Base-by-base conservation (phyloP, 1,140 invertebrate species). In the Brachionus plicatilis region DNA sequence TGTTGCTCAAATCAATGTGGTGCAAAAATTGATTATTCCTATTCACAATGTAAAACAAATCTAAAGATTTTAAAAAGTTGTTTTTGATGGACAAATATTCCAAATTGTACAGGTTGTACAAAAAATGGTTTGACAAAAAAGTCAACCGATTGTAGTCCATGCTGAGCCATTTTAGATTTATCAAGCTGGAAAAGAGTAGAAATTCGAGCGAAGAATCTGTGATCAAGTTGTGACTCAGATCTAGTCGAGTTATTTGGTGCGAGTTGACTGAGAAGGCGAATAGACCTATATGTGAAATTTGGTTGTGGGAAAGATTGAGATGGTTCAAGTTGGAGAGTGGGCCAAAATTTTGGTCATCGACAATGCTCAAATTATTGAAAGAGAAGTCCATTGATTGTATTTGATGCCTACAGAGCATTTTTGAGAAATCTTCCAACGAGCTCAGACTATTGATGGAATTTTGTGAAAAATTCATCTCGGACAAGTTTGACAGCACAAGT, bases 181-280 rank as follows among this genome's bases (percentile, higher is more conserved):
- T 76, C n/a, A 76, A 50, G 33, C 72, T 76, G 11, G 72, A 76
- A 37, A 76, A 76, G 20, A 76, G 47, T 33, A 76, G 50, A 50
- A 76, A 76, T 7, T 76, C 72, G 17, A 76, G 27, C 11, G 72
- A 76, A 1, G 72, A 27, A 14, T 76, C 72, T 6, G 45, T 76
- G 12, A 76, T 76, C 12, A 27, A 29, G 43, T 76, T 76, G 43
- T 76, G 20, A 29, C 72, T 76, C 2, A 76, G 9, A 50, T 76
- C 72, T 11, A 76, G 4, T 53, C 29, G n/a, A n/a, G 27, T 53
- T 29, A 76, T 50, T 5, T 76, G 20, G 5, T 53, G 43, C 3
- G 72, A 76, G 33, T 76, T 47, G n/a, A 47, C 11, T 29, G 72
- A 76, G 43, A 76, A 76, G 24, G 72, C 72, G 20, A 76, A 76